phyloP scores from a whole-genome alignment of 2,113 vertebrate genomes.

The Pavo muticus region DNA sequence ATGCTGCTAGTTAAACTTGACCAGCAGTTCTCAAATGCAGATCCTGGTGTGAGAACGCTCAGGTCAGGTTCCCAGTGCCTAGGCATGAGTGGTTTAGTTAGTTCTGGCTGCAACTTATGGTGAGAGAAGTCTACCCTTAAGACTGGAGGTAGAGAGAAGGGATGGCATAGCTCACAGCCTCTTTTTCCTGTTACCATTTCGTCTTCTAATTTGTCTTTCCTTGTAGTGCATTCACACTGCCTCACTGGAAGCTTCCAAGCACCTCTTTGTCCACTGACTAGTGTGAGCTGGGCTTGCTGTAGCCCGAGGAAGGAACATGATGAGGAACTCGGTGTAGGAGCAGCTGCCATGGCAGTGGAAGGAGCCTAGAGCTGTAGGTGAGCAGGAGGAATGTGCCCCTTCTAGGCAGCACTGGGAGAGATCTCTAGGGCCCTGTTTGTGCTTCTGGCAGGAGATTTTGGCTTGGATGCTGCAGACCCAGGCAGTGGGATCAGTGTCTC shows the following conservation, averaged over 20 bases:
- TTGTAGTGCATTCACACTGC: not conserved
- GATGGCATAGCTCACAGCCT: not conserved
- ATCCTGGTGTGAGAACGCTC: not conserved
- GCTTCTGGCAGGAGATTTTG: not conserved
- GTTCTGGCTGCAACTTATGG: not conserved
- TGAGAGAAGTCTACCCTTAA: not conserved
- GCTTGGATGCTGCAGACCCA: not conserved
- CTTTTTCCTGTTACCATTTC: not conserved
- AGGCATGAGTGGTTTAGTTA: not conserved
- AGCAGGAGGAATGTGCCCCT: not conserved
- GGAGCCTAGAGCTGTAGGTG: not conserved
- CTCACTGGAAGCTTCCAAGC: conserved; percentile 25
- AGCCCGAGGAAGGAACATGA: not conserved
- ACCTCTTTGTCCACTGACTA: conserved; percentile 9
- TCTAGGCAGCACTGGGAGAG: accelerated
- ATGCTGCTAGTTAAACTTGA: conserved; percentile 63
- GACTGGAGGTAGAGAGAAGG: not conserved
- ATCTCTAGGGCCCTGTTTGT: not conserved
- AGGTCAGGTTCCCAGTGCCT: not conserved
- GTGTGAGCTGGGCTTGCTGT: not conserved
- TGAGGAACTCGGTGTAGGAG: not conserved
- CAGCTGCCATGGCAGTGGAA: not conserved
- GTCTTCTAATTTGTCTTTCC: conserved; percentile 26
- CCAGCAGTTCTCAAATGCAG: conserved; percentile 60
- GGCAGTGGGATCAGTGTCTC: not conserved